Conservation (phyloP, 2,797 vertebrate species). For the Allenopithecus nigroviridis region DNA sequence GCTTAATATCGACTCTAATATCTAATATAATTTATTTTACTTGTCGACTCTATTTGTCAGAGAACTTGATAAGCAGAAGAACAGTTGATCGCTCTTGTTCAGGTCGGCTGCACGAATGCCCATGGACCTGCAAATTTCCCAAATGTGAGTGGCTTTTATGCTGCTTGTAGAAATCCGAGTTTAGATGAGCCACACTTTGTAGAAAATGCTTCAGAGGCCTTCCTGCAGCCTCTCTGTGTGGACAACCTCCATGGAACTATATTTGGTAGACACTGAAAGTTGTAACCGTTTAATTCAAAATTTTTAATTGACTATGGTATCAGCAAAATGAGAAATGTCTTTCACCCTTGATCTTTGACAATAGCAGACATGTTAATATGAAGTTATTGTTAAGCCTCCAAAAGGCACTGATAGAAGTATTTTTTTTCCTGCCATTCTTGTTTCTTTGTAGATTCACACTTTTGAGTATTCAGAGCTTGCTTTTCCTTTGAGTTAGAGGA, state of each 20-base stretch:
- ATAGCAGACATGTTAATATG: neutral
- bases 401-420: neutral
- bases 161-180: neutral
- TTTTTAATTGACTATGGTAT: neutral
- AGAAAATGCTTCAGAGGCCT: neutral
- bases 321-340: neutral
- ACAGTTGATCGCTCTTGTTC: neutral
- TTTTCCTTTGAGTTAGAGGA: conserved; percentile 43
- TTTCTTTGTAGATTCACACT: conserved; percentile 47
- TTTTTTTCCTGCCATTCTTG: neutral
- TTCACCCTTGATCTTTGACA: neutral
- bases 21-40: neutral
- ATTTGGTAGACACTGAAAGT: neutral
- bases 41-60: neutral
- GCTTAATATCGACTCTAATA: neutral
- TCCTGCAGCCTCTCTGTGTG: neutral
- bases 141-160: neutral
- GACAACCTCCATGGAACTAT: neutral
- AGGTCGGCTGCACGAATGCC: neutral
- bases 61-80: neutral
- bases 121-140: neutral
- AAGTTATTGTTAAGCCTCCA: neutral
- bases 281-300: neutral
- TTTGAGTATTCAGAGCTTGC: conserved; percentile 58
- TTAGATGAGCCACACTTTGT: neutral